Base-by-base conservation (phyloP, 2,113 vertebrate species). In the Gobiocypris rarus region DNA sequence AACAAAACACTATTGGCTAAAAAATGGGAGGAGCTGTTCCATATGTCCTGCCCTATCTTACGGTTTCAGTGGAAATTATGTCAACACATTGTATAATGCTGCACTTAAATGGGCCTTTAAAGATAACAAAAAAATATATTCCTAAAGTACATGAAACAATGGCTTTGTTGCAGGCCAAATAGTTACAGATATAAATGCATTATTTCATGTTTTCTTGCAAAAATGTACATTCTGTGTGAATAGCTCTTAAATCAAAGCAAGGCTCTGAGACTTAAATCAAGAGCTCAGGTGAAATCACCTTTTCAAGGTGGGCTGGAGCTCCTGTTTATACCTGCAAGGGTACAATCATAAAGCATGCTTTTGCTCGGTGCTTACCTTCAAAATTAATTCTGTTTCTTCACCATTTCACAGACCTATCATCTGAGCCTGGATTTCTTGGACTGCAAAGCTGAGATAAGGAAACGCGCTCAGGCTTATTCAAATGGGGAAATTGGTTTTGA, bases 401-500 rank as follows among this genome's bases (percentile, higher is more conserved):
- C 77, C 34, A 43, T 63, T 45, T 59, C 38, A 79, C 38, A 79
- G 24, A 79, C 77, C 58, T 79, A 79, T 65, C 77, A 61, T 65
- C 41, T 22, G 58, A 65, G 77, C 58, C 58, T 28, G 77, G 77
- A 79, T 65, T 79, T 65, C 24, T 48, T 79, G 77, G 77, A 65
- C 77, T 79, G 77, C 77, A 65, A 79, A 48, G 41, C 41, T 13
- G 58, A 79, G 77, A 79, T 79, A 79, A 79, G 77, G 11, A 79
- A 65, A 65, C 9, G 0, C 41, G 24, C 63, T 48, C 58, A 65
- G 65, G 58, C 77, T 19, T 79, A 79, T 79, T 79, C 77, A 79
- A 79, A 79, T 79, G 77, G 56, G 58, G 15, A 79, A 79, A 79
- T 79, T 79, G 77, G 77, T 65, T 79, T 79, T 79, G 58, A 79